Conservation (phyloP, 92 coral and sea anemone species). For the Paragorgia papillata region DNA sequence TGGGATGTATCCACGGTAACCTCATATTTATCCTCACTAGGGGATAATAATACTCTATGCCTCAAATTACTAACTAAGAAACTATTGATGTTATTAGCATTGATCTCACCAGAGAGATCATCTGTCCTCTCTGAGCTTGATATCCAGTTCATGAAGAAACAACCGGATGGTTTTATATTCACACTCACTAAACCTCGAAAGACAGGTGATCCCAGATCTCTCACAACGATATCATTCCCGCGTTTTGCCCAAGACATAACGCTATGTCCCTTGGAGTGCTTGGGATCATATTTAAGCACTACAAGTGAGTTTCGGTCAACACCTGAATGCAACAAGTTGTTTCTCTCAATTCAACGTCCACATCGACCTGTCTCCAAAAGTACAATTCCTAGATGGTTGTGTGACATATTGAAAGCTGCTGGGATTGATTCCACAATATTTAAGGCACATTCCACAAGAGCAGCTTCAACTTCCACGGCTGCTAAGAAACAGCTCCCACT, state of each 20-base stretch:
- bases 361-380: constrained; percentile 65
- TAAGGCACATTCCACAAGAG: constrained; percentile 64
- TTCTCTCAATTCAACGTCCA: constrained; percentile 43
- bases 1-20: constrained; percentile 34
- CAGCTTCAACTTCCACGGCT: constrained; percentile 63
- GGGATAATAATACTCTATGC: constrained; percentile 4
- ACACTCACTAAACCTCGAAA: constrained; percentile 32
- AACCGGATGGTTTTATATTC: constrained; percentile 32
- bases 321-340: constrained; percentile 2
- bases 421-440: constrained; percentile 60
- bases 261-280: constrained; percentile 34
- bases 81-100: constrained; percentile 42
- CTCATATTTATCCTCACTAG: constrained; percentile 10
- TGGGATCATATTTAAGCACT: constrained; percentile 1
- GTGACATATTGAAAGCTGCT: constrained; percentile 56
- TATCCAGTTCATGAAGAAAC: constrained; percentile 18
- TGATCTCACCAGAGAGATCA: constrained; percentile 39
- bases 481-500: constrained; percentile 17
- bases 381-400: constrained; percentile 63
- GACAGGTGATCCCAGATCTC: constrained; percentile 15
- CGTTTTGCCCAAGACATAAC: constrained; percentile 7
- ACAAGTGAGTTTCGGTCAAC: constrained; percentile 1
- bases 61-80: constrained; percentile 25
- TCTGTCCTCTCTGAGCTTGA: constrained; percentile 25
- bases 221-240: not conserved